These are phyloP conservation scores for Tenthredo notha DNA, from an alignment of 2,888 invertebrate species.

Conservation along the genomic window DNA sequence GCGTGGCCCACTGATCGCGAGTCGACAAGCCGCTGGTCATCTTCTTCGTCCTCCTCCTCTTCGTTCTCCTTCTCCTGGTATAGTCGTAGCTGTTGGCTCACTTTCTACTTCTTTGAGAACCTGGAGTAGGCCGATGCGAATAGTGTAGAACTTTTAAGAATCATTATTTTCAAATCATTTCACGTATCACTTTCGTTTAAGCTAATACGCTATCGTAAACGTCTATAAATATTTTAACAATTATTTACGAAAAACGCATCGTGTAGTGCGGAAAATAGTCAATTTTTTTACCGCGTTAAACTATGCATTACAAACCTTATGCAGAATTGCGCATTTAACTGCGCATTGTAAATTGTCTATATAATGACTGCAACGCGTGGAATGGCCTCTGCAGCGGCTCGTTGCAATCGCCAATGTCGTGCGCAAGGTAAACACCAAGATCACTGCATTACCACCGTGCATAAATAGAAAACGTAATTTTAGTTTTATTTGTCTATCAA, in stretches of 20 bases:
- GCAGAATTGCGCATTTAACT: slow-evolving; percentile 10
- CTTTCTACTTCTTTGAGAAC: slow-evolving; percentile 50
- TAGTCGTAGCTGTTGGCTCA: slow-evolving; percentile 25
- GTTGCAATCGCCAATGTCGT: slow-evolving; percentile 37
- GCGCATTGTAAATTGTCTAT: background rate
- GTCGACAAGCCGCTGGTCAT: slow-evolving; percentile 42
- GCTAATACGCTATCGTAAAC: background rate
- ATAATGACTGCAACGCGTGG: slow-evolving; percentile 12
- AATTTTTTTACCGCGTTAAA: slow-evolving; percentile 1
- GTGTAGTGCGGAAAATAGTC: background rate
- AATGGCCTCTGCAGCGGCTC: slow-evolving; percentile 37
- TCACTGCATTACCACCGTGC: background rate
- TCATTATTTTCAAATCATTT: slow-evolving; percentile 21
- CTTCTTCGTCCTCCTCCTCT: slow-evolving; percentile 49
- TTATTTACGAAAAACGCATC: background rate
- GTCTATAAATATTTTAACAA: background rate
- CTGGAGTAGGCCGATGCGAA: background rate
- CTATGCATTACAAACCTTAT: background rate
- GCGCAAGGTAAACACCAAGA: slow-evolving; percentile 48
- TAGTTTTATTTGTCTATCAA: background rate
- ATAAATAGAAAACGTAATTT: background rate
- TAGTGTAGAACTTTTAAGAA: background rate
- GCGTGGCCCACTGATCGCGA: slow-evolving; percentile 52
- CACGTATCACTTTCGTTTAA: slow-evolving; percentile 42
- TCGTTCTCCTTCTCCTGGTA: slow-evolving; percentile 39